A percentile compares a stretch with the other conserved stretches of the same genome.
These are phyloP conservation scores for Lerista edwardsae DNA, from an alignment of 2,797 vertebrate genomes.

Conservation along the genomic window DNA sequence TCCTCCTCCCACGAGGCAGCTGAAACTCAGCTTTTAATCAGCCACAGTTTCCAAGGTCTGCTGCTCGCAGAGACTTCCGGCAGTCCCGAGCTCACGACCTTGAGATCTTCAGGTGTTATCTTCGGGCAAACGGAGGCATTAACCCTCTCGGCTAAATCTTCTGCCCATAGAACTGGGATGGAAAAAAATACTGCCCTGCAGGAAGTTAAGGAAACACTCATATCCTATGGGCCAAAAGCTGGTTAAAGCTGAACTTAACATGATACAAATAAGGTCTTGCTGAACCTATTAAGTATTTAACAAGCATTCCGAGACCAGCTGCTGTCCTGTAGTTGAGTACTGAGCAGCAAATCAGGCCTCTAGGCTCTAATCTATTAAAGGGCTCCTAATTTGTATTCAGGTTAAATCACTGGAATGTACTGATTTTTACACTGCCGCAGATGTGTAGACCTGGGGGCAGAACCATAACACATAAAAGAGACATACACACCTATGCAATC, in stretches of 20 bases:
- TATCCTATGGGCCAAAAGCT: background rate
- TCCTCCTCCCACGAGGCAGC: too few species aligned
- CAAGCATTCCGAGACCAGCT: background rate
- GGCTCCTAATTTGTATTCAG: background rate
- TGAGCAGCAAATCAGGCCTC: background rate
- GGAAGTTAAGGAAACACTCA: background rate
- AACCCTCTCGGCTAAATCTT: too few species aligned
- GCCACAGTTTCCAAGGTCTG: too few species aligned
- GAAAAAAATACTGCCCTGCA: background rate
- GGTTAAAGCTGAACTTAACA: background rate
- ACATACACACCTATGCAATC: background rate
- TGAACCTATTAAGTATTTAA: background rate
- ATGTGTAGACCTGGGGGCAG: background rate
- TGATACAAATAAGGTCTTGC: background rate
- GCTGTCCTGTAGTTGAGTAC: background rate
- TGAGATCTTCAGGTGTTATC: too few species aligned
- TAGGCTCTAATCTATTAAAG: background rate
- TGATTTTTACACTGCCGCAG: background rate
- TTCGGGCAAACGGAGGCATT: too few species aligned
- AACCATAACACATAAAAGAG: background rate
- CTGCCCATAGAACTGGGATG: background rate
- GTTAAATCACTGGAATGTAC: background rate
- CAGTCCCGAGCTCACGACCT: too few species aligned
- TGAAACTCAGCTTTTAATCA: too few species aligned
- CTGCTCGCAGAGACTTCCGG: too few species aligned